Percentiles rank a stretch among this genome's conserved stretches.
Evolutionary conservation across 2,113 vertebrate species (phyloP).

Genomic region (Bubo bubo): DNA sequence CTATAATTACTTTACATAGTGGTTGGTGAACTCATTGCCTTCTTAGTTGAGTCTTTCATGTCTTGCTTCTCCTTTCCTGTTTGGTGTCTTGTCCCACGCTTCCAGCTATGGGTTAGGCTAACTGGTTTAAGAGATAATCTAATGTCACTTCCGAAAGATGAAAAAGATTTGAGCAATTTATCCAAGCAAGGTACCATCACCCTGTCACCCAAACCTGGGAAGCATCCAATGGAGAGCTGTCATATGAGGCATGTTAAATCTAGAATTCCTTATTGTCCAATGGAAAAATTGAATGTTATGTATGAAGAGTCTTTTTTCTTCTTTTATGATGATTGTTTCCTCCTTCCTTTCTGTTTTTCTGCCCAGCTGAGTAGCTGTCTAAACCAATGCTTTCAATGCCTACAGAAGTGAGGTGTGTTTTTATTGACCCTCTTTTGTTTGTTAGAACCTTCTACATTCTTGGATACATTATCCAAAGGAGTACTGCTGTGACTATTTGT

Average conservation of each 20-base stretch:
- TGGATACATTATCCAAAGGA: not conserved
- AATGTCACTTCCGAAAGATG: not conserved
- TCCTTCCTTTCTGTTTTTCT: not conserved
- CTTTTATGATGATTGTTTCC: not conserved
- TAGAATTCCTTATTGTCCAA: not conserved
- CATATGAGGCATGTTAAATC: not conserved
- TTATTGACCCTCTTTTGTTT: not conserved
- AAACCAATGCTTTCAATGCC: not conserved
- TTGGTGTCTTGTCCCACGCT: accelerated
- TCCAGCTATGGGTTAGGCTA: not conserved
- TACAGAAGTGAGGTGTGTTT: not conserved
- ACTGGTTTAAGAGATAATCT: not conserved
- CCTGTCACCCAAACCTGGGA: not conserved
- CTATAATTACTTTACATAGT: not conserved
- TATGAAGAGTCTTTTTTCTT: not conserved
- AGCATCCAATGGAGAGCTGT: not conserved
- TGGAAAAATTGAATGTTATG: not conserved
- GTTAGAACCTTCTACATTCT: not conserved
- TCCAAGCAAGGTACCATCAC: not conserved
- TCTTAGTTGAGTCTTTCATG: not conserved
- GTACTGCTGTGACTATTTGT: not conserved
- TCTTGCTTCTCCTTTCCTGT: not conserved
- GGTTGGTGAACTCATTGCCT: not conserved
- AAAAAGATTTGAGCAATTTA: not conserved
- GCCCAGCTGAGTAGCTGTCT: not conserved